Conservation (phyloP, 2,888 invertebrate species). For the Eurytoma adleriae region DNA sequence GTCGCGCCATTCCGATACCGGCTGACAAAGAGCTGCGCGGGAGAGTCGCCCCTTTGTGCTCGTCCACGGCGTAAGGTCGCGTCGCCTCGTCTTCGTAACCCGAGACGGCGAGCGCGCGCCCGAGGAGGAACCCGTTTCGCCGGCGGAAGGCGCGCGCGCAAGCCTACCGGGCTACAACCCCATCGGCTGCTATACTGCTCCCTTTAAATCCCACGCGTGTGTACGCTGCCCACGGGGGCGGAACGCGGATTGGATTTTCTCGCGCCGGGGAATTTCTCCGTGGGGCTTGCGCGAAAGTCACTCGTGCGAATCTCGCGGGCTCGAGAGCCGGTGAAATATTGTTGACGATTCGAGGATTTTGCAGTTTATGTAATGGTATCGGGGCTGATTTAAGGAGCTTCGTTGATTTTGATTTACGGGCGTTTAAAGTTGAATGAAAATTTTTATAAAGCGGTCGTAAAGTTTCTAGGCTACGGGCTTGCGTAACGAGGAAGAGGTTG, state of each 20-base stretch:
- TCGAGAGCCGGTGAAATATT: background rate
- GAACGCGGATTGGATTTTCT: background rate
- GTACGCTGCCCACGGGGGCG: background rate
- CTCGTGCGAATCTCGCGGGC: too few species aligned
- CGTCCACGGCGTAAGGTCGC: background rate
- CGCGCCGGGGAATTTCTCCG: too few species aligned
- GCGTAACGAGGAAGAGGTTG: too few species aligned
- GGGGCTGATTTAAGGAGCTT: too few species aligned
- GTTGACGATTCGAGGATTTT: background rate
- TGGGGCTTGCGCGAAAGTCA: too few species aligned
- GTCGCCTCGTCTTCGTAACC: constrained; percentile 12
- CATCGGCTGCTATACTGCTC: background rate
- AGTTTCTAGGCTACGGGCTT: too few species aligned
- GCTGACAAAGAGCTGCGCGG: constrained; percentile 7
- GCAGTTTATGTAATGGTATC: too few species aligned
- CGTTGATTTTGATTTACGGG: too few species aligned
- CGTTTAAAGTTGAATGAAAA: too few species aligned
- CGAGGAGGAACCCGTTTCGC: background rate
- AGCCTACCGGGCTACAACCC: background rate
- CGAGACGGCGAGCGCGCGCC: constrained; percentile 1
- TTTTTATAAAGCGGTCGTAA: too few species aligned
- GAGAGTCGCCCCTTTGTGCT: background rate
- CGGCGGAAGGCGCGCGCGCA: background rate
- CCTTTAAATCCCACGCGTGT: constrained; percentile 23
- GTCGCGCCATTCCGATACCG: constrained; percentile 1